phyloP scores from a whole-genome alignment of 2,888 invertebrate species.

The Agapostemon virescens region DNA sequence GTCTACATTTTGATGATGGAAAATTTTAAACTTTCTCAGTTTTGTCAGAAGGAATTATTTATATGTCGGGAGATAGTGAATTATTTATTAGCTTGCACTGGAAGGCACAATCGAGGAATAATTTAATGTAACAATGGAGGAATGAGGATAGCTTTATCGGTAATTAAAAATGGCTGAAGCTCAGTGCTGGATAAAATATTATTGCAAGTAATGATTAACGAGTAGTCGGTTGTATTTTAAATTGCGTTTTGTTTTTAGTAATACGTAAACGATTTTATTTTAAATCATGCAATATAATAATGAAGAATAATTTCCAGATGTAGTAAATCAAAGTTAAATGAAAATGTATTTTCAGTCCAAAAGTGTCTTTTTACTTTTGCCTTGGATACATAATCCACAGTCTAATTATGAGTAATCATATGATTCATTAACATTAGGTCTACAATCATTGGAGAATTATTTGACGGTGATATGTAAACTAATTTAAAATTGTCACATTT shows the following conservation, averaged over 20 bases:
- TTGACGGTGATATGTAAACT: too few relatives aligned
- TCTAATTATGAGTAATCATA: neutral
- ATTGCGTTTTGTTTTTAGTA: too few relatives aligned
- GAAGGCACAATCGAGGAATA: neutral
- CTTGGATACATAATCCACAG: neutral
- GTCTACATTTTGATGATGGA: neutral
- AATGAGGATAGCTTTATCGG: too few relatives aligned
- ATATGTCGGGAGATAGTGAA: neutral
- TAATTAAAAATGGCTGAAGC: too few relatives aligned
- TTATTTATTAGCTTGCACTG: neutral
- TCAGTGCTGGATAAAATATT: too few relatives aligned
- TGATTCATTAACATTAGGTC: neutral
- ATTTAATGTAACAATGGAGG: neutral
- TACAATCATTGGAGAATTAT: too few relatives aligned
- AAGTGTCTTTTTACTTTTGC: neutral
- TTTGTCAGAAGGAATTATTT: neutral
- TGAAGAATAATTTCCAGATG: too few relatives aligned
- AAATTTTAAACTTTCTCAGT: neutral
- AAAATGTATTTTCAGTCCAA: too few relatives aligned
- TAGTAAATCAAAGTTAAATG: too few relatives aligned
- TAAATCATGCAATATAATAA: neutral
- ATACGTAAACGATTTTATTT: neutral
- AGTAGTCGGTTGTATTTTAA: too few relatives aligned
- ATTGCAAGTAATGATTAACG: too few relatives aligned
- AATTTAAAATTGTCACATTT: too few relatives aligned